Evolutionary conservation across 2,888 invertebrate species (phyloP), one percentile per base, ranked within the genome.

Genomic region (Notodonta ziczac): DNA sequence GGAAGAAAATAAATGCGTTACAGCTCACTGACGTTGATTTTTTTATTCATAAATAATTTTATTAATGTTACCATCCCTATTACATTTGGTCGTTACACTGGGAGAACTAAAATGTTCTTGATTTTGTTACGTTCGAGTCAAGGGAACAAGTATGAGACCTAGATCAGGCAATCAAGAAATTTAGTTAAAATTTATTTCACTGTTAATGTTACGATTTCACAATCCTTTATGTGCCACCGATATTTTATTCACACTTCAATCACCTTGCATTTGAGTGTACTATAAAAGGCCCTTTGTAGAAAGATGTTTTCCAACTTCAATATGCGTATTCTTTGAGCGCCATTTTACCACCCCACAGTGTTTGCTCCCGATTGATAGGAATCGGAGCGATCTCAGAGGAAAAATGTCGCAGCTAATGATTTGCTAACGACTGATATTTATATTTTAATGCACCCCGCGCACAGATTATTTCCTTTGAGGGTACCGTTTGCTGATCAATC

Each of bases 341-440:
- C 76, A 80, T 78, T 70, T 77, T 82, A 80, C 59, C 14, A 60
- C 8, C 58, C 58, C 64, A 10, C 56, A 56, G 65, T 74, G 65
- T 79, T 83, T 82, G 74, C 81, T 70, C 80, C 74, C 90, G 86
- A 90, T 88, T 89, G 91, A 90, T 85, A 86, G 84, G 80, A 85
- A 86, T 76, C 82, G 81, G 68, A 82, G 81, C 83, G 83, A 81
- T 83, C 75, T 85, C 83, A 76, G 83, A 84, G 85, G 83, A 86
- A 86, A 80, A 89, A 88, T 84, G 82, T 86, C 78, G 71, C 77
- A 85, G 90, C 92, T 94, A 93, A 93, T 92, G 93, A 93, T 93
- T 92, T 93, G 91, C 91, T 92, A 93, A 94, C 93, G 93, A 92
- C 83, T 56, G 83, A 89, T 91, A 88, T 93, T 92, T 92, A 89